phyloP scores from a whole-genome alignment of 2,797 vertebrate species.

The Cheracebus regulus region DNA sequence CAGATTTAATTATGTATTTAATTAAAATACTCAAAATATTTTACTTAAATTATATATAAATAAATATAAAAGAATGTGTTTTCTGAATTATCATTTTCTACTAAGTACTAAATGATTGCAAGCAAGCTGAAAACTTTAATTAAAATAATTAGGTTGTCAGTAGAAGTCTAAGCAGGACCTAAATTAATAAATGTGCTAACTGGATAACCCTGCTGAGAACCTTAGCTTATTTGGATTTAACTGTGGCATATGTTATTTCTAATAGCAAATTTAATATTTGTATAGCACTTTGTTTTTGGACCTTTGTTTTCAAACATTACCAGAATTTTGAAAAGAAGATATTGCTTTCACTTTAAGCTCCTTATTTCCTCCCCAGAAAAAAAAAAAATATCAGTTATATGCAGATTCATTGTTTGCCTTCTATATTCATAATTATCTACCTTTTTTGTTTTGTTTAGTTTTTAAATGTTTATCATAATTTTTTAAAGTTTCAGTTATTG shows the following conservation, averaged over 20 bases:
- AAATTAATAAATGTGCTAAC: constrained; percentile 65
- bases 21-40: constrained; percentile 27
- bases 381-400: background rate
- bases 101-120: constrained; percentile 40
- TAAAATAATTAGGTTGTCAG: constrained; percentile 54
- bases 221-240: constrained; percentile 46
- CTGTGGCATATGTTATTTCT: constrained; percentile 34
- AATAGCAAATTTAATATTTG: constrained; percentile 50
- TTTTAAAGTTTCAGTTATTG: background rate
- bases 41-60: constrained; percentile 46
- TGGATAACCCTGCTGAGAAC: constrained; percentile 49
- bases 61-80: background rate
- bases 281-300: background rate
- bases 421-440: background rate
- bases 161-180: constrained; percentile 43
- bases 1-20: constrained; percentile 41
- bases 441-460: background rate
- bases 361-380: background rate
- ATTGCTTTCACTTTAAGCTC: background rate
- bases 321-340: background rate
- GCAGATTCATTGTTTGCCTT: background rate
- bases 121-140: constrained; percentile 52
- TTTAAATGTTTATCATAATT: background rate
- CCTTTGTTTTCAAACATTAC: constrained; percentile 29
- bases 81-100: constrained; percentile 55